Evolutionary conservation across 2,888 invertebrate genomes (phyloP).

Genomic region (Agriotes lineatus): DNA sequence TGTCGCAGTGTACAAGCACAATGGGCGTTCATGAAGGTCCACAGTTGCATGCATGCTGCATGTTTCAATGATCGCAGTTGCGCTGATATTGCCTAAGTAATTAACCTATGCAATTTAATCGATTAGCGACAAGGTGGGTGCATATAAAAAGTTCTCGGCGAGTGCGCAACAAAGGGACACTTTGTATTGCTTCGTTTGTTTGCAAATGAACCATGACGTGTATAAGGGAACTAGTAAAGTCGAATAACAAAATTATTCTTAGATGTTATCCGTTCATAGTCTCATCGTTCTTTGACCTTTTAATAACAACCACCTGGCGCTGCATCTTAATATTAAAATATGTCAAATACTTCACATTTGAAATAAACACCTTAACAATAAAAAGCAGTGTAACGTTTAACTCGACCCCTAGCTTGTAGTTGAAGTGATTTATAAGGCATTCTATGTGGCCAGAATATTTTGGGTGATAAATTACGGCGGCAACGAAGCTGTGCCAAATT

Average conservation of each 20-base stretch:
- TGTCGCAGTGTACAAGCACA: conserved; percentile 2
- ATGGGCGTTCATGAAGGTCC: neutral
- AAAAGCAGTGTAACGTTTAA: too few species aligned
- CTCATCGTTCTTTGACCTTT: too few species aligned
- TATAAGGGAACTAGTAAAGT: too few species aligned
- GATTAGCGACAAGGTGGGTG: conserved; percentile 10
- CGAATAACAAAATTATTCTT: too few species aligned
- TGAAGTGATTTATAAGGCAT: neutral
- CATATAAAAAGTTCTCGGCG: neutral
- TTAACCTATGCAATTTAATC: conserved; percentile 22
- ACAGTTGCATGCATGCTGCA: neutral
- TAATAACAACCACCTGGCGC: too few species aligned
- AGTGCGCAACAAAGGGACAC: neutral
- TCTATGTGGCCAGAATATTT: neutral
- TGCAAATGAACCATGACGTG: too few species aligned
- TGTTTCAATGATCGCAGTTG: neutral
- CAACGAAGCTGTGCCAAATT: conserved; percentile 15
- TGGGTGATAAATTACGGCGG: conserved; percentile 7
- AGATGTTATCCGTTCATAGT: too few species aligned
- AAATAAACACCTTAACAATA: too few species aligned
- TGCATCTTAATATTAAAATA: too few species aligned
- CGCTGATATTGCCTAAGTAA: conserved; percentile 7
- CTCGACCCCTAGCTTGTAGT: too few species aligned
- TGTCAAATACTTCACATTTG: too few species aligned
- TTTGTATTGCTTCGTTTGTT: neutral